Base-by-base conservation (phyloP, 2,113 vertebrate genomes). In the Hiodon tergisus region DNA sequence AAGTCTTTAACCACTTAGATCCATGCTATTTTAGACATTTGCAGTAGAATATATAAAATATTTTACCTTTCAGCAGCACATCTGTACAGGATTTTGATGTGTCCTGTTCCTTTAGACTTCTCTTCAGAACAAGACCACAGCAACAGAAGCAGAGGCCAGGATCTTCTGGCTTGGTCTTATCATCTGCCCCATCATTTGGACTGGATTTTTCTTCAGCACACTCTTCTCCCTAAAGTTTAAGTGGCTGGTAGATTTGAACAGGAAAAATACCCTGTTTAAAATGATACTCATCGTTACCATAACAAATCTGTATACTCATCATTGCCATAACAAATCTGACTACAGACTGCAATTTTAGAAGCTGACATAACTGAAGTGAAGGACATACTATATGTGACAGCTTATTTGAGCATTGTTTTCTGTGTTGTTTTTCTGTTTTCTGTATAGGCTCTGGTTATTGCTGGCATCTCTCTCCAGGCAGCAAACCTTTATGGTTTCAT, bases 141-240 rank as follows among this genome's bases (percentile, higher is more conserved):
- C 91, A 67, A 94, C 93, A 0, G 93, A 94, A 79, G 91, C 86
- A 0, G 95, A 96, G 83, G 91, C 90, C 0, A 89, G 88, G 13
- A 94, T 95, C 79, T 96, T 96, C 77, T 95, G 93, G 94, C 86
- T 95, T 0, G 92, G 93, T 46, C 91, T 94, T 73, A 89, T 94
- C 54, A 86, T 89, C 66, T 90, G 85, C 66, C 90, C 90, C 0
- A 3, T 91, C 67, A 83, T 91, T 72, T 91, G 90, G 90, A 79
- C 85, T 4, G 16, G 88, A 10, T 89, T 90, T 76, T 72, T 88
- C 14, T 89, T 91, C 72, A 90, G 82, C 65, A 81, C 85, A 31
- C 74, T 90, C 87, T 81, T 95, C 88, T 74, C 93, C 88, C 71
- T 84, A 61, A 85, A 82, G 69, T 82, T 91, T 46, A 89, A 89